Conservation (phyloP, 2,113 vertebrate genomes). For the Alosa alosa region DNA sequence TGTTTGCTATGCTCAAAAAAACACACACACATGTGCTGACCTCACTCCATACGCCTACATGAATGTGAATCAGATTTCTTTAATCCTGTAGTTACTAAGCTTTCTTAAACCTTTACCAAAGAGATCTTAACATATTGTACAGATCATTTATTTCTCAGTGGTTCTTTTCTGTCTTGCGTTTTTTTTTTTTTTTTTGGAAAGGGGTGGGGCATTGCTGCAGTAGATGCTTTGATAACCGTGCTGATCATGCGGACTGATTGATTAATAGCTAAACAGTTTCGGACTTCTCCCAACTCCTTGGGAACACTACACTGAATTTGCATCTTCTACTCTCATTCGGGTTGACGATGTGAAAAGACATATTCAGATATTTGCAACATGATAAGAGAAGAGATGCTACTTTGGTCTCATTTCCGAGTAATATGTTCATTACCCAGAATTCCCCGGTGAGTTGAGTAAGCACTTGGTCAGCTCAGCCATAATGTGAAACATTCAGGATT, state of each 20-base stretch:
- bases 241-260: background rate
- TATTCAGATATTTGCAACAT: background rate
- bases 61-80: conserved; percentile 42
- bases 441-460: background rate
- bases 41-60: conserved; percentile 35
- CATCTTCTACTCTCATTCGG: background rate
- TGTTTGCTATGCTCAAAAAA: conserved; percentile 14
- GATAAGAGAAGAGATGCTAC: background rate
- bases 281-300: background rate
- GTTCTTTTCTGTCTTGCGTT: background rate
- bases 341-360: background rate
- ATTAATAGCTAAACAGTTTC: background rate
- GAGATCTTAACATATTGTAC: conserved; percentile 42
- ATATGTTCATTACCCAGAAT: conserved; percentile 8
- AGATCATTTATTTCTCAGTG: conserved; percentile 19
- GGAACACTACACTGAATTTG: background rate
- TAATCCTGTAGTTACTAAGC: conserved; percentile 18
- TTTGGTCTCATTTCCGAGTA: background rate
- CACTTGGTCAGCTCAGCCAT: background rate
- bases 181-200: background rate
- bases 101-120: conserved; percentile 50
- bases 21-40: conserved; percentile 27
- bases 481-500: background rate
- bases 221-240: background rate
- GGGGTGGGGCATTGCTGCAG: background rate